Conservation (phyloP, 1,140 invertebrate genomes). For the Drosophila tristis region DNA sequence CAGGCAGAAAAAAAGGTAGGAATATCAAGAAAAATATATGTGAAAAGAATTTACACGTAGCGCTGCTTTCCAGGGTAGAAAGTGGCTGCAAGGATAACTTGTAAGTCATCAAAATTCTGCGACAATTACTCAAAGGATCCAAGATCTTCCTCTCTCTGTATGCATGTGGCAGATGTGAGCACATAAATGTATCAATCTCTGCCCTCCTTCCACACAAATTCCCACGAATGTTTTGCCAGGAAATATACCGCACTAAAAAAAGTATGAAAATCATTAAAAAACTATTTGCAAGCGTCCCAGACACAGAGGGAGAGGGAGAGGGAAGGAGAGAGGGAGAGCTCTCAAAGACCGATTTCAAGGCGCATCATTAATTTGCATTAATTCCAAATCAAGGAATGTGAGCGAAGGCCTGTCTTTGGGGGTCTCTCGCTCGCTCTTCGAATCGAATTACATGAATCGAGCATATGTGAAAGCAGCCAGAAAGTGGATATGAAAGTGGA, state of each 20-base stretch:
- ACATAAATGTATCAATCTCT: too few relatives aligned
- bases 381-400: conserved; percentile 81
- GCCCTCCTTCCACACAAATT: background rate
- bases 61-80: too few relatives aligned
- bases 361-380: conserved; percentile 83
- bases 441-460: conserved; percentile 80
- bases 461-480: conserved; percentile 60
- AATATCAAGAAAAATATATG: too few relatives aligned
- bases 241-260: background rate
- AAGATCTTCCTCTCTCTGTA: too few relatives aligned
- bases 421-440: conserved; percentile 33
- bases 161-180: too few relatives aligned
- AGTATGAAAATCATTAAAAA: conserved; percentile 62
- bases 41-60: too few relatives aligned
- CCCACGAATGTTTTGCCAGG: conserved; percentile 9
- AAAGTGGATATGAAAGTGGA: conserved; percentile 1
- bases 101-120: too few relatives aligned
- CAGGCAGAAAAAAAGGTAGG: too few relatives aligned
- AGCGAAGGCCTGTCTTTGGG: conserved; percentile 25
- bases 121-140: too few relatives aligned
- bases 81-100: too few relatives aligned
- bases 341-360: background rate
- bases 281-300: conserved; percentile 56
- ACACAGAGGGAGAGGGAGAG: background rate
- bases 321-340: too few relatives aligned